Conservation (phyloP, 2,113 vertebrate genomes). For the Spermophilus dauricus region DNA sequence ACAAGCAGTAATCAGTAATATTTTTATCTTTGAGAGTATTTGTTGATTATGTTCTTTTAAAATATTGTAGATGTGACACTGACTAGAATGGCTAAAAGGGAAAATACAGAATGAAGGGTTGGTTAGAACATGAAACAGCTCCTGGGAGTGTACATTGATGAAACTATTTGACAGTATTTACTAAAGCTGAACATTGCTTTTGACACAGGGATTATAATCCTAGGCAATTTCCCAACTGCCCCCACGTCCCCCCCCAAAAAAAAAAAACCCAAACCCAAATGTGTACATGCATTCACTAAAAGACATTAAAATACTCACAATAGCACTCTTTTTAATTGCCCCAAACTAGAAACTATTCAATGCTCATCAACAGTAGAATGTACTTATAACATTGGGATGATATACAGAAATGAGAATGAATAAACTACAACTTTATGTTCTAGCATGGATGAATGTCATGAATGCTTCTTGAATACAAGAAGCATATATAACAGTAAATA, state of each 20-base stretch:
- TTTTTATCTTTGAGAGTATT: neutral
- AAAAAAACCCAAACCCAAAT: neutral
- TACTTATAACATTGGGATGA: neutral
- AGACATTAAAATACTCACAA: neutral
- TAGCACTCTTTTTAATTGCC: neutral
- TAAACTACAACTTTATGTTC: neutral
- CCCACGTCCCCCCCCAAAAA: too few relatives aligned
- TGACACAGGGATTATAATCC: neutral
- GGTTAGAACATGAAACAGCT: neutral
- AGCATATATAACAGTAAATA: neutral
- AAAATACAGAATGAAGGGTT: neutral
- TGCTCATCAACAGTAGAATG: neutral
- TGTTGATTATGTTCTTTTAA: neutral
- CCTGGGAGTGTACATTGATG: neutral
- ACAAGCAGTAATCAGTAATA: neutral
- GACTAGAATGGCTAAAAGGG: neutral
- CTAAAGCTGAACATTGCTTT: neutral
- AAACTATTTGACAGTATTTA: neutral
- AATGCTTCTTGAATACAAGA: neutral
- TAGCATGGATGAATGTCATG: neutral
- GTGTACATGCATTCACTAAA: neutral
- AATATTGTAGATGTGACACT: neutral
- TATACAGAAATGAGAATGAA: neutral
- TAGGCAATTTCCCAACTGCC: neutral
- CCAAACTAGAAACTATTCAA: neutral